Conservation (phyloP, 2,797 vertebrate genomes). For the Peromyscus eremicus region DNA sequence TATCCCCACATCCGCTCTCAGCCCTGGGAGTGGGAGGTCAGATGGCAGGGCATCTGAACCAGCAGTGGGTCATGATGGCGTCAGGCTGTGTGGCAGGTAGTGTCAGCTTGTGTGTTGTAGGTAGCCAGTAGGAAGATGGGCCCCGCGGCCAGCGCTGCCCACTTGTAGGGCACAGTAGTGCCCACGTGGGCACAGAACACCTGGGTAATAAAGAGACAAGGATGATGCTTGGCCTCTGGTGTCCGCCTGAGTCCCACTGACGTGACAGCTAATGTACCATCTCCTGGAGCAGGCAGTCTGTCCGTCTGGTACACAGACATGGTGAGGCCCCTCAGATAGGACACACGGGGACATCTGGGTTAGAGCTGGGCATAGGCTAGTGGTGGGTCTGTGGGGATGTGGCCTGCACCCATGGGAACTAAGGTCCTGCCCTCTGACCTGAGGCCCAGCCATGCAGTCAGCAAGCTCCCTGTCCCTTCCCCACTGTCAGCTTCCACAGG, state of each 20-base stretch:
- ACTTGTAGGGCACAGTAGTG: no score
- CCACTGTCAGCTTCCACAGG: not conserved
- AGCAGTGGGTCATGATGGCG: not conserved
- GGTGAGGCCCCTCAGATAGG: not conserved
- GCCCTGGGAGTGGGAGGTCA: not conserved
- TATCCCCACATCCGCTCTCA: not conserved
- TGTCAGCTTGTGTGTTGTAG: not conserved
- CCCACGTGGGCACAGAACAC: not conserved
- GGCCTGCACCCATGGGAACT: not conserved
- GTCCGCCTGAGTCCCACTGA: not conserved
- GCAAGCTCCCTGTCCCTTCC: no score
- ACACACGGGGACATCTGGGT: not conserved
- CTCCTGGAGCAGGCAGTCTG: not conserved
- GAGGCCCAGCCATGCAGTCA: not conserved
- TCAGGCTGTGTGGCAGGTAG: not conserved
- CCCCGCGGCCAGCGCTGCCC: not conserved
- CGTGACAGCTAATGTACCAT: not conserved
- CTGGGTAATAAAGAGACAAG: slow-evolving; percentile 76
- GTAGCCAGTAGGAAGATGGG: slow-evolving; percentile 5
- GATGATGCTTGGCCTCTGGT: not conserved
- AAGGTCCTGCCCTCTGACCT: not conserved
- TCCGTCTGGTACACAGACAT: not conserved
- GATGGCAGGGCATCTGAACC: accelerated
- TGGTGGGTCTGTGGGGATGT: not conserved
- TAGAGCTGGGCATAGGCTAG: not conserved